Conservation (phyloP, 1,140 invertebrate genomes). For the Alviniconcha marisindica region DNA sequence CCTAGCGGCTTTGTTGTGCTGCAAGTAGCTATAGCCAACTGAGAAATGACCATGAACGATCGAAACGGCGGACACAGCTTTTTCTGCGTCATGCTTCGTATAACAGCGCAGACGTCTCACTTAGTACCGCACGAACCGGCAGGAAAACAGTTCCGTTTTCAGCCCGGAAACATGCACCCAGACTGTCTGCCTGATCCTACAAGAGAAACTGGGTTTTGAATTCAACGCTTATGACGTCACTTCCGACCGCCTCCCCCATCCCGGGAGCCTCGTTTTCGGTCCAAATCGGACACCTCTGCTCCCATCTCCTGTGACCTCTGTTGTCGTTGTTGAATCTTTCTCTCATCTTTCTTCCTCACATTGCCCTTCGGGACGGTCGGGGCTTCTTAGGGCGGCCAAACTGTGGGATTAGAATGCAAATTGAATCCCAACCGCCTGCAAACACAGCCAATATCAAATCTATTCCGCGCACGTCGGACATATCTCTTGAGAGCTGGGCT, state of each 20-base stretch:
- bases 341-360: not conserved
- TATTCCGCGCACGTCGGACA: not conserved
- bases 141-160: too few relatives aligned
- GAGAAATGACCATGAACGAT: too few relatives aligned
- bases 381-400: not conserved
- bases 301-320: not conserved
- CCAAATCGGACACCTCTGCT: not conserved
- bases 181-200: too few relatives aligned
- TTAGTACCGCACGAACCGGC: too few relatives aligned
- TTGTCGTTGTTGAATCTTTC: not conserved
- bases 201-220: not conserved
- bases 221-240: not conserved
- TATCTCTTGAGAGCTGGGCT: not conserved
- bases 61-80: too few relatives aligned
- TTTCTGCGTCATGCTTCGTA: too few relatives aligned
- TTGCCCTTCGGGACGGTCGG: not conserved
- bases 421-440: conserved; percentile 6
- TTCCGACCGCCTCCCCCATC: not conserved
- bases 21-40: too few relatives aligned
- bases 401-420: not conserved
- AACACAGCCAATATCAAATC: not conserved
- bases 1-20: too few relatives aligned
- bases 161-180: too few relatives aligned
- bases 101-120: too few relatives aligned
- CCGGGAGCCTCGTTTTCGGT: not conserved